phyloP scores from a whole-genome alignment of 2,797 vertebrate species.

The Netta rufina region DNA sequence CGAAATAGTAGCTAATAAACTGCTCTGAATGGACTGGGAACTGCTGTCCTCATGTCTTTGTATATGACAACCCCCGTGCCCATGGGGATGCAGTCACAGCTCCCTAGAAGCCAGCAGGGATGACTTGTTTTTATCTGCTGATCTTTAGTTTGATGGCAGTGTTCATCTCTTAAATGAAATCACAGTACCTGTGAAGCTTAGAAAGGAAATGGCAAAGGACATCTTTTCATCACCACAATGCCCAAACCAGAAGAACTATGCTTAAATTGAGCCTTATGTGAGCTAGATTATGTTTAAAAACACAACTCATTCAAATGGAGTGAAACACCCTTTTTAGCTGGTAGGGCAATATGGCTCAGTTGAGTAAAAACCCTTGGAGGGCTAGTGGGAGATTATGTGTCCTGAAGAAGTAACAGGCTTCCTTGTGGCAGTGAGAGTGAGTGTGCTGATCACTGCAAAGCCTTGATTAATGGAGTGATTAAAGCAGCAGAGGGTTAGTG shows the following conservation, averaged over 20 bases:
- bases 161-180: conserved; percentile 7
- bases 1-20: conserved; percentile 11
- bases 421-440: conserved; percentile 58
- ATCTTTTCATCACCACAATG: not conserved
- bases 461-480: conserved; percentile 73
- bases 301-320: not conserved
- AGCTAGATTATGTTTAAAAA: conserved; percentile 23
- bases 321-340: conserved; percentile 45
- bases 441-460: conserved; percentile 58
- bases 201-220: not conserved
- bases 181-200: not conserved
- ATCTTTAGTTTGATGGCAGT: conserved; percentile 24
- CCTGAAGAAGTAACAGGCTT: conserved; percentile 74
- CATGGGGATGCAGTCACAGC: not conserved
- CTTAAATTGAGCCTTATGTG: not conserved
- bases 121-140: not conserved
- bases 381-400: conserved; percentile 65
- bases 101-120: conserved; percentile 26
- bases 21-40: not conserved
- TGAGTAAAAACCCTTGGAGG: conserved; percentile 54
- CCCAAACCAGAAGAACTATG: not conserved
- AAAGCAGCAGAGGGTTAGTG: conserved; percentile 63
- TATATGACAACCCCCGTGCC: not conserved
- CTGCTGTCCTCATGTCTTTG: not conserved
- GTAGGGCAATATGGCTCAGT: conserved; percentile 41